Percentiles rank a stretch among this genome's conserved stretches.
These are phyloP conservation scores for Battus philenor DNA, from an alignment of 1,140 invertebrate species.

Conservation along the genomic window DNA sequence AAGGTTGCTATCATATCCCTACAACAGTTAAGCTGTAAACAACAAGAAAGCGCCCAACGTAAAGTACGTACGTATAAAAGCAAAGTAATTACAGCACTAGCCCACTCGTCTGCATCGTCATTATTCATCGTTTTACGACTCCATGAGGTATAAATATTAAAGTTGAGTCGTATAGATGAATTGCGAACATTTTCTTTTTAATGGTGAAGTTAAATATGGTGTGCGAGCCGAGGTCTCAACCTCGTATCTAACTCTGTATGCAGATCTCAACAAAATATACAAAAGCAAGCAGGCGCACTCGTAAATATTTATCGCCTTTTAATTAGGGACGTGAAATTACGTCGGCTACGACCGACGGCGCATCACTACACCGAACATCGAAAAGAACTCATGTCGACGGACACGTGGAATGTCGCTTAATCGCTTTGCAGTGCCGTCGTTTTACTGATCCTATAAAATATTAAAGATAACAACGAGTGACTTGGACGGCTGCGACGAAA, in stretches of 20 bases:
- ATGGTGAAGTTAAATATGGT: slow-evolving; percentile 69
- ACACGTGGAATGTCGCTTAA: slow-evolving; percentile 62
- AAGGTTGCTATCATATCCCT: slow-evolving; percentile 45
- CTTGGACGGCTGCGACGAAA: slow-evolving; percentile 43
- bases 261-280: slow-evolving; percentile 47
- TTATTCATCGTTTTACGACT: slow-evolving; percentile 75
- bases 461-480: slow-evolving; percentile 69
- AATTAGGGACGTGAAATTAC: slow-evolving; percentile 53
- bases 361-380: slow-evolving; percentile 30
- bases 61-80: slow-evolving; percentile 54
- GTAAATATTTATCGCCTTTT: slow-evolving; percentile 56
- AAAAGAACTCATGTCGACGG: slow-evolving; percentile 27
- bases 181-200: slow-evolving; percentile 75
- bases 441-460: slow-evolving; percentile 74
- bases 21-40: slow-evolving; percentile 58
- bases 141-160: slow-evolving; percentile 73
- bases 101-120: slow-evolving; percentile 68
- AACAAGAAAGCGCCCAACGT: slow-evolving; percentile 58
- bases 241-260: slow-evolving; percentile 45
- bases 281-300: slow-evolving; percentile 40
- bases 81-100: slow-evolving; percentile 70
- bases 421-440: slow-evolving; percentile 65
- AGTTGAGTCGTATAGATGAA: slow-evolving; percentile 71
- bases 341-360: slow-evolving; percentile 38
- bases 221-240: slow-evolving; percentile 49